Conservation (phyloP, 2,797 vertebrate genomes). For the Lagorchestes hirsutus region DNA sequence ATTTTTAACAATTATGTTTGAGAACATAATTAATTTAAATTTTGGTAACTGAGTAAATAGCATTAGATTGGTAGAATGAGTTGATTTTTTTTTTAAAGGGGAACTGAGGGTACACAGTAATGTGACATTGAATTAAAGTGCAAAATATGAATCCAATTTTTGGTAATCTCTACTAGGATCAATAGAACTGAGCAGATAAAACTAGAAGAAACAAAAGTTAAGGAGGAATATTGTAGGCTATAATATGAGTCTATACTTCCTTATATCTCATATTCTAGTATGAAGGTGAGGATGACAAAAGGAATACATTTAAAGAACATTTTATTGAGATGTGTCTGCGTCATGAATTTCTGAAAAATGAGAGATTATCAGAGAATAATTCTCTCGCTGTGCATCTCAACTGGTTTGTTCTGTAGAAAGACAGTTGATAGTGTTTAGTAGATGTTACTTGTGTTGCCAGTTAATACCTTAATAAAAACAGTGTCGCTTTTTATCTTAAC, state of each 20-base stretch:
- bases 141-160: conserved; percentile 78
- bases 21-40: conserved; percentile 93
- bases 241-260: conserved; percentile 40
- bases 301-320: conserved; percentile 55
- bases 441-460: conserved; percentile 34
- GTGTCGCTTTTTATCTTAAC: conserved; percentile 74
- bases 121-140: conserved; percentile 71
- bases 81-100: conserved; percentile 71
- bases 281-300: conserved; percentile 37
- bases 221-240: not conserved
- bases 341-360: conserved; percentile 59
- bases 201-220: conserved; percentile 30
- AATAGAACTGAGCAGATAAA: conserved; percentile 55
- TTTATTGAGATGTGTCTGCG: conserved; percentile 55
- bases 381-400: conserved; percentile 13
- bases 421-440: conserved; percentile 29
- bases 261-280: conserved; percentile 32
- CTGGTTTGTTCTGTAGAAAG: conserved; percentile 7
- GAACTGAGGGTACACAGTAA: conserved; percentile 71
- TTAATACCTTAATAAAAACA: conserved; percentile 53
- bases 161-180: conserved; percentile 69
- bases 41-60: conserved; percentile 92
- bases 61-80: conserved; percentile 87
- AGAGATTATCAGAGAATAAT: conserved; percentile 34
- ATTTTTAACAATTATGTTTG: conserved; percentile 93